A percentile compares a stretch with the other conserved stretches of the same genome.
These are phyloP conservation scores for Drosophila bipectinata DNA, from an alignment of 1,140 invertebrate species.

Conservation along the genomic window DNA sequence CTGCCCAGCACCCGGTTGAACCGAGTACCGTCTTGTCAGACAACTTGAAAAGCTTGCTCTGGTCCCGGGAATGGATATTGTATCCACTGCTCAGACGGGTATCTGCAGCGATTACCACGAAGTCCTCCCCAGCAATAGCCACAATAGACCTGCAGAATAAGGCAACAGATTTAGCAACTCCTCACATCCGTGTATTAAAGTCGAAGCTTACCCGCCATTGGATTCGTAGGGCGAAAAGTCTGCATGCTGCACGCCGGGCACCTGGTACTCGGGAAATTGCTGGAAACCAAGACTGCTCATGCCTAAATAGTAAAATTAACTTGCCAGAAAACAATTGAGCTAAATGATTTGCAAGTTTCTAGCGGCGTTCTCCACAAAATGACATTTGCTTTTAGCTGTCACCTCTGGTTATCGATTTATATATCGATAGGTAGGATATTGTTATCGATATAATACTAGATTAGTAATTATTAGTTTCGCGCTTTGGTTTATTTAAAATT, in stretches of 20 bases:
- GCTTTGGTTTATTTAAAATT: neutral
- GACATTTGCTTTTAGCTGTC: neutral
- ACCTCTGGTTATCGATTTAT: constrained; percentile 5
- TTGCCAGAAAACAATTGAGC: constrained; percentile 29
- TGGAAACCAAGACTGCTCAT: constrained; percentile 69
- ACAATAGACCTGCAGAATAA: constrained; percentile 89
- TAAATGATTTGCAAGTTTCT: constrained; percentile 79
- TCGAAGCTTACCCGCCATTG: constrained; percentile 88
- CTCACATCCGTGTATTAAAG: neutral
- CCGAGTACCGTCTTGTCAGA: constrained; percentile 94
- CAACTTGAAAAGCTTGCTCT: constrained; percentile 92
- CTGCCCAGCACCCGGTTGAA: constrained; percentile 98
- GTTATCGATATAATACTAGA: neutral
- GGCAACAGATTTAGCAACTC: neutral
- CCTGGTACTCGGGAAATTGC: constrained; percentile 88
- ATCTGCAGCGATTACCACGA: constrained; percentile 94
- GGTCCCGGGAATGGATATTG: constrained; percentile 94
- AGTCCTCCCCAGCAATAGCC: constrained; percentile 97
- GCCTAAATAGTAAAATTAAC: constrained; percentile 40
- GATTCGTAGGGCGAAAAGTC: constrained; percentile 90
- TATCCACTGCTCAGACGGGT: constrained; percentile 96
- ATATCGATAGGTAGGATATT: neutral
- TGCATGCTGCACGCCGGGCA: constrained; percentile 86
- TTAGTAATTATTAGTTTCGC: neutral
- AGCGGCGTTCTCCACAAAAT: constrained; percentile 48